phyloP scores from a whole-genome alignment of 2,113 vertebrate species.

The Pterocles gutturalis region DNA sequence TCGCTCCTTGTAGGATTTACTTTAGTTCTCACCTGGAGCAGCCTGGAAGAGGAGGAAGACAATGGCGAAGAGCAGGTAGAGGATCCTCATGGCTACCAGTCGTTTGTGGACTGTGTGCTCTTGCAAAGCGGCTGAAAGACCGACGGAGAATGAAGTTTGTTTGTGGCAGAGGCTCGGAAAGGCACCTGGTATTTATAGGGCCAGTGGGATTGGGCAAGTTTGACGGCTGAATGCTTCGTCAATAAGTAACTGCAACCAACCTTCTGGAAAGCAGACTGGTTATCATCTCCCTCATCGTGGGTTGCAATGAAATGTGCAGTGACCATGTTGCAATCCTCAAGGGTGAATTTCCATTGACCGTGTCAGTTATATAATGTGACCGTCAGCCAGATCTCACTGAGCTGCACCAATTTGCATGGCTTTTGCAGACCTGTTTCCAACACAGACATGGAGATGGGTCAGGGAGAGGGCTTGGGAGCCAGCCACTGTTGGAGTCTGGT shows the following conservation, averaged over 20 bases:
- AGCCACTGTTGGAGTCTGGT: neutral
- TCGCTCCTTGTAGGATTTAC: neutral
- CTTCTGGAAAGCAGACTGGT: neutral
- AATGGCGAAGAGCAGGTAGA: slow-evolving; percentile 25
- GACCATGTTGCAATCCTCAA: neutral
- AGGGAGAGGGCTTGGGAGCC: neutral
- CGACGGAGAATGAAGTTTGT: neutral
- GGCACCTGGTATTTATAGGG: neutral
- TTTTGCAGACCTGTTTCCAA: neutral
- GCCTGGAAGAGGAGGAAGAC: slow-evolving; percentile 61
- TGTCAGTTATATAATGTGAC: neutral
- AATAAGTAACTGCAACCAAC: slow-evolving; percentile 48
- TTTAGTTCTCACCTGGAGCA: slow-evolving; percentile 51
- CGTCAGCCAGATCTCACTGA: neutral
- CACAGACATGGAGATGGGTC: neutral
- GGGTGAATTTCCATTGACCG: neutral
- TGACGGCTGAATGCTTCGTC: slow-evolving; percentile 2
- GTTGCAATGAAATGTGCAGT: neutral
- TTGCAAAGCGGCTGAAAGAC: neutral
- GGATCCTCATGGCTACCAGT: slow-evolving; percentile 37
- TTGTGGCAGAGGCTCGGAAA: neutral
- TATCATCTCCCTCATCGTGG: neutral
- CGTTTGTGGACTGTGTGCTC: neutral
- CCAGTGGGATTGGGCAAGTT: neutral
- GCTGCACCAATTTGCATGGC: fast-evolving